A percentile compares a stretch with the other conserved stretches of the same genome.
Conservation (phyloP, 1,140 invertebrate species). For the Procambarus virginalis region DNA sequence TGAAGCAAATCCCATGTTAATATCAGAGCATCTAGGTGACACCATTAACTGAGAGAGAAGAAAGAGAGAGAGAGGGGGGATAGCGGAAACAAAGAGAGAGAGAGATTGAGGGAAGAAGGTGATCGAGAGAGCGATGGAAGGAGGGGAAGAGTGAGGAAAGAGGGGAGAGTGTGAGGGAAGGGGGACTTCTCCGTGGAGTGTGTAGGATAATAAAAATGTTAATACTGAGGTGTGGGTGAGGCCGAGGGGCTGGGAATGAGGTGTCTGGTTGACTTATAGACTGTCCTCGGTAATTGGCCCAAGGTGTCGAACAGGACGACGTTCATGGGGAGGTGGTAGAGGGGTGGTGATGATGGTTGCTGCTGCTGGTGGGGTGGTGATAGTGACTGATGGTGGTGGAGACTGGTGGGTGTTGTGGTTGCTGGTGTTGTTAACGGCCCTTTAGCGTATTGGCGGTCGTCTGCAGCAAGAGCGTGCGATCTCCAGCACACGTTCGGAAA, state of each 20-base stretch:
- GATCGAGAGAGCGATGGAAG: neutral
- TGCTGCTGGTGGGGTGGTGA: neutral
- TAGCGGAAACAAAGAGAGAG: too few species aligned
- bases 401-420: neutral
- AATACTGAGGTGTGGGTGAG: neutral
- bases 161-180: neutral
- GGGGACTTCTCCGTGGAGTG: neutral
- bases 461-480: too few species aligned
- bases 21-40: too few species aligned
- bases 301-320: neutral
- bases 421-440: too few species aligned
- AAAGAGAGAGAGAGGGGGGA: too few species aligned
- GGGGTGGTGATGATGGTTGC: neutral
- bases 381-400: neutral
- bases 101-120: too few species aligned
- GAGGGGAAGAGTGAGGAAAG: neutral
- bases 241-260: neutral
- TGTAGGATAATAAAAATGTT: neutral
- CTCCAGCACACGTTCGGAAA: too few species aligned
- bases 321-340: neutral
- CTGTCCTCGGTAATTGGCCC: neutral
- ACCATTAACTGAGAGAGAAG: too few species aligned
- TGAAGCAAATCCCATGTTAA: too few species aligned
- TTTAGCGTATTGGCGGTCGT: too few species aligned
- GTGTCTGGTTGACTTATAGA: neutral